Base-by-base conservation (phyloP, 2,113 vertebrate genomes). In the Actenoides hombroni region DNA sequence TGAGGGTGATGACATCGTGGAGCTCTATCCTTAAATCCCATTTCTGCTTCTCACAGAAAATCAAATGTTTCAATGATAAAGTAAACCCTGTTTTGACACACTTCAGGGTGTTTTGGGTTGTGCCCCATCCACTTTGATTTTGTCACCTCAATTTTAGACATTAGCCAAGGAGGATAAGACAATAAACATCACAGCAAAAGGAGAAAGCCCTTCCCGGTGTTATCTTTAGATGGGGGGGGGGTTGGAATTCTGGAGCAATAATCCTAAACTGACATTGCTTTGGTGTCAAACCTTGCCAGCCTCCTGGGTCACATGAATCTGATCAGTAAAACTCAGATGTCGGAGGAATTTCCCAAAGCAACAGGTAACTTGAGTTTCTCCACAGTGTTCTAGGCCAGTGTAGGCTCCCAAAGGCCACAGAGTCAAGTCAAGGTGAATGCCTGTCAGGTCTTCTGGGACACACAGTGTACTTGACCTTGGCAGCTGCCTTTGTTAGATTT, bases 321-420 rank as follows among this genome's bases (percentile, higher is more conserved):
- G 37, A 4, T 31, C 9, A 5, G 3, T 29, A 8, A 19, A 51
- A 29, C 9, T 64, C 44, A 3, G 15, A 6, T 24, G 26, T 10
- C 1, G 1, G 25, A 44, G 37, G 59, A 19, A 25, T 42, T 60
- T 54, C 53, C 42, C 39, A 18, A 53, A 31, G 33, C 39, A 65
- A 26, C 12, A 21, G 40, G n/a, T 57, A 42, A 12, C 24, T 49
- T 4, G 6, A 20, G 16, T 15, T 44, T 57, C 35, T 61, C 74
- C 14, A 0, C 19, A 16, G 35, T 21, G 42, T n/a, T 56, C 21
- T 35, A 51, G 53, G 10, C 11, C 8, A 5, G 1, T 13, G 33
- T 23, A 4, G 15, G 57, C 14, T 85, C 37, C 63, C n/a, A 35
- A 69, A 54, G 35, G 25, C 16, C 46, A 29, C 10, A 9, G 63